phyloP scores from a whole-genome alignment of 2,113 vertebrate species.

The Ariopsis seemanni region DNA sequence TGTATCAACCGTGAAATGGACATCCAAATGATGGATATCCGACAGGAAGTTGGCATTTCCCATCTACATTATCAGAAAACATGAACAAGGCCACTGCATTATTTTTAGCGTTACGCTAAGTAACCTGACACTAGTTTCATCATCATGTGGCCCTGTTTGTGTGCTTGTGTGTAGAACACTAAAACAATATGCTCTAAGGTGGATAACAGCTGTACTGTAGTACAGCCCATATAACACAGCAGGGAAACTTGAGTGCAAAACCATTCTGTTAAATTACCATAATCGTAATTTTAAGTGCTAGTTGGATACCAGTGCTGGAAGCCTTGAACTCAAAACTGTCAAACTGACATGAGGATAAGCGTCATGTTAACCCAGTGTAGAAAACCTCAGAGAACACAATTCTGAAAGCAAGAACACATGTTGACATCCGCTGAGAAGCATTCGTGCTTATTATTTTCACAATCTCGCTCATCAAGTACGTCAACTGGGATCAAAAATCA shows the following conservation, averaged over 20 bases:
- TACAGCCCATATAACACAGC: slow-evolving; percentile 14
- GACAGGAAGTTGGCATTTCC: slow-evolving; percentile 49
- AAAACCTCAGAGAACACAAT: neutral
- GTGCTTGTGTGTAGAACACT: neutral
- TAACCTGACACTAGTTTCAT: neutral
- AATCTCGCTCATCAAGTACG: neutral
- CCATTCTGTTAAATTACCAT: neutral
- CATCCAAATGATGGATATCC: slow-evolving; percentile 16
- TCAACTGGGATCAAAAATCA: neutral
- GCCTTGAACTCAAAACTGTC: slow-evolving; percentile 1
- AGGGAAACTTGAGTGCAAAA: neutral
- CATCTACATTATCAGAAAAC: slow-evolving; percentile 41
- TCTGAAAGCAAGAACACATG: neutral
- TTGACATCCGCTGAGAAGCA: neutral
- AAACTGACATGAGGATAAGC: neutral
- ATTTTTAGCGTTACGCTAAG: neutral
- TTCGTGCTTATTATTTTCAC: neutral
- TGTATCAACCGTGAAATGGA: neutral
- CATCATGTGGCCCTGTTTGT: neutral
- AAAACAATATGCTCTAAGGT: neutral
- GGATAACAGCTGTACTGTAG: slow-evolving; percentile 29
- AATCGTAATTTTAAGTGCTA: neutral
- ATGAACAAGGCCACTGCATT: slow-evolving; percentile 6
- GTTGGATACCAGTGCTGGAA: neutral
- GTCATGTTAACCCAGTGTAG: neutral